These are phyloP conservation scores for Cosmia pyralina DNA, from an alignment of 2,888 invertebrate species.

Conservation along the genomic window DNA sequence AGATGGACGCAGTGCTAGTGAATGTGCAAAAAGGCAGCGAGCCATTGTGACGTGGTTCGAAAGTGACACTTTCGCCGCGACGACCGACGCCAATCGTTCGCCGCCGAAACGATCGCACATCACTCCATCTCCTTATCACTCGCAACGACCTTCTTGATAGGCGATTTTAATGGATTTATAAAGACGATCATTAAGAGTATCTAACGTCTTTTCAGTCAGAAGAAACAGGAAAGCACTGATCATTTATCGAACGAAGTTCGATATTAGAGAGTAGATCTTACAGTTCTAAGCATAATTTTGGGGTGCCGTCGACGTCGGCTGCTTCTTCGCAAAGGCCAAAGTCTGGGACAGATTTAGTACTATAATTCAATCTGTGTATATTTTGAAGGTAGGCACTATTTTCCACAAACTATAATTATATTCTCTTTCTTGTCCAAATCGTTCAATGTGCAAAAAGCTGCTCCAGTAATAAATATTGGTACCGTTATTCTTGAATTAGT, in stretches of 20 bases:
- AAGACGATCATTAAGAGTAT: background rate
- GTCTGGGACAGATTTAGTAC: background rate
- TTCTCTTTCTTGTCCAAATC: conserved; percentile 14
- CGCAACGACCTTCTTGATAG: background rate
- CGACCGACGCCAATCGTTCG: conserved; percentile 60
- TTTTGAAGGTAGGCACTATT: background rate
- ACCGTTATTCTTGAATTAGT: conserved; percentile 58
- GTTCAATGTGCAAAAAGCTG: conserved; percentile 34
- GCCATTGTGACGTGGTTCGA: conserved; percentile 74
- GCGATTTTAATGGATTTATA: background rate
- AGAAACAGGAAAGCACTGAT: background rate
- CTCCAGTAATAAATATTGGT: conserved; percentile 35
- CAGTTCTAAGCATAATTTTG: background rate
- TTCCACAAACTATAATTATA: background rate
- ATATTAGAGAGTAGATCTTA: no score
- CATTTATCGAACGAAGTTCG: background rate
- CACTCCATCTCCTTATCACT: conserved; percentile 41
- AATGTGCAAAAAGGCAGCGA: conserved; percentile 72
- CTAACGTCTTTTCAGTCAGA: background rate
- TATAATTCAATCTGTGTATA: background rate
- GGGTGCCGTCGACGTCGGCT: background rate
- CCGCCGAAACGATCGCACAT: conserved; percentile 50
- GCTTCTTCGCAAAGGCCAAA: background rate
- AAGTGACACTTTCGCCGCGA: conserved; percentile 79
- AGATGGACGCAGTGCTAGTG: conserved; percentile 61